Evolutionary conservation across 2,888 invertebrate species (phyloP), one percentile per base, ranked within the genome.

Genomic region (Bugulina stolonifera): DNA sequence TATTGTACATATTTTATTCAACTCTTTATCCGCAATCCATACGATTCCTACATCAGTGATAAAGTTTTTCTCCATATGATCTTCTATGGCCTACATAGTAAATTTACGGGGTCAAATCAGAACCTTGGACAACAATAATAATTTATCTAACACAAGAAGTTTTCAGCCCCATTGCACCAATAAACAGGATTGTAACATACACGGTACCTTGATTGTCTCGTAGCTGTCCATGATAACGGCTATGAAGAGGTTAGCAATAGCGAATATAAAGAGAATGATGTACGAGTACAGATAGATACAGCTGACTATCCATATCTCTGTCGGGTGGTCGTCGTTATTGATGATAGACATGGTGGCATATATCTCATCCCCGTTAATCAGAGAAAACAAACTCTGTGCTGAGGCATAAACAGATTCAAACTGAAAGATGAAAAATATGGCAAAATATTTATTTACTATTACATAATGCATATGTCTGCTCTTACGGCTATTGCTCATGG

Each of bases 311-410:
- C 81, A 84, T 69, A 85, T 77, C 69, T 84, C 79, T 32, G 79
- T 79, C 76, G 79, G 0, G 93, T 86, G 88, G 93, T 93, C 74
- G 88, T 89, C 0, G 10, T 27, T 5, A 71, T 78, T 91, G 87
- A 95, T 92, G 25, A 95, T 94, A 0, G 94, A 91, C 84, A 99
- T 99, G 0, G 99, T 99, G 0, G 98, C 97, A 84, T 95, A 99
- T 95, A 99, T 96, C 82, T 99, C 99, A 82, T 99, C 99, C 55
- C 99, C 99, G 80, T 99, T 99, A 76, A 99, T 93, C 54, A 99
- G 87, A 0, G 98, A 91, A 84, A 97, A 99, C 14, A 99, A 87
- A 83, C 97, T 98, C 86, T 98, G 98, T 0, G 96, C 95, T 0
- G 98, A 94, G 0, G 93, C 81, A 70, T 83, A 80, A 69, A 87